Percentiles rank a stretch among this genome's conserved stretches.
These are phyloP conservation scores for Bubo bubo DNA, from an alignment of 2,113 vertebrate genomes.

Conservation along the genomic window DNA sequence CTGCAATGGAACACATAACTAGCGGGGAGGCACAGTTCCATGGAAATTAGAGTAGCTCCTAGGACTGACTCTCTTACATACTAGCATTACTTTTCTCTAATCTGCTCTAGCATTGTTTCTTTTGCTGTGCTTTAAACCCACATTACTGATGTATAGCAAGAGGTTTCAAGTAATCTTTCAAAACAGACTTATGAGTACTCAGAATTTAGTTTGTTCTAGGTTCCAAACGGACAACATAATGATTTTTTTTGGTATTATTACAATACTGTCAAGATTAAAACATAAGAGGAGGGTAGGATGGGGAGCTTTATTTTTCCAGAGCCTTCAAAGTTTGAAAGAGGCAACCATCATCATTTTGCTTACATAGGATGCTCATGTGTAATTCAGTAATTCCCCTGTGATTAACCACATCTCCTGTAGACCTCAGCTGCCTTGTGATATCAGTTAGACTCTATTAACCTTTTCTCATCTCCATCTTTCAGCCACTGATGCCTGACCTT, in stretches of 20 bases:
- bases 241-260: neutral
- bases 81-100: neutral
- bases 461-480: slow-evolving; percentile 61
- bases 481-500: slow-evolving; percentile 93
- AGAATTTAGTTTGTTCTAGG: neutral
- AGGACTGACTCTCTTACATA: neutral
- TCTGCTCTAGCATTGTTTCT: neutral
- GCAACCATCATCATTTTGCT: neutral
- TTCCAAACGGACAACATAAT: neutral
- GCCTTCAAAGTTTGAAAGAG: neutral
- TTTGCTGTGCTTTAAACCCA: neutral
- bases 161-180: neutral
- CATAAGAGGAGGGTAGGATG: neutral
- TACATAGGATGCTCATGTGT: neutral
- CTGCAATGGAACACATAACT: neutral
- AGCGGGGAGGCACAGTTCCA: neutral
- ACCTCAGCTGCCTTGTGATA: neutral
- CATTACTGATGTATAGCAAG: neutral
- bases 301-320: neutral
- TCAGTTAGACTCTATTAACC: slow-evolving; percentile 27
- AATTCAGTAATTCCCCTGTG: neutral
- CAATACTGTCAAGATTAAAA: neutral
- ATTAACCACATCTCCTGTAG: neutral
- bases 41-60: neutral
- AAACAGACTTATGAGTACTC: neutral